These are phyloP conservation scores for Microtus agrestis DNA, from an alignment of 2,797 vertebrate species.

Conservation along the genomic window DNA sequence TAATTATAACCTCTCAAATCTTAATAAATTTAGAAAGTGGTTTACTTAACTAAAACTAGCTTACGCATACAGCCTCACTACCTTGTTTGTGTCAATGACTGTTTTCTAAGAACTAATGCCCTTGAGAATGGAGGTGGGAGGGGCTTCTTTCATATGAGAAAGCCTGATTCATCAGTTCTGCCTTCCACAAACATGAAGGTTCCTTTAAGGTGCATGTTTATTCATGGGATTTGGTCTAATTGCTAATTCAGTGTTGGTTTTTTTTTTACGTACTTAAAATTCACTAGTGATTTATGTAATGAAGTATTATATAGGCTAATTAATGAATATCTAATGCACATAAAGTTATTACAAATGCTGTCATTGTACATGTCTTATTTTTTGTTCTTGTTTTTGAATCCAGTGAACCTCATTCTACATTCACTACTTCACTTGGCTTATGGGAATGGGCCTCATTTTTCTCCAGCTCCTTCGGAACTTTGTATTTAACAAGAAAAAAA, in stretches of 20 bases:
- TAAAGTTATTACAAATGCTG: slow-evolving; percentile 74
- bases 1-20: not conserved
- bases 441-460: not conserved
- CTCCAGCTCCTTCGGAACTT: not conserved
- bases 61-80: slow-evolving; percentile 43
- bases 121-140: not conserved
- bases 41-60: slow-evolving; percentile 37
- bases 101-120: not conserved
- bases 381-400: slow-evolving; percentile 66
- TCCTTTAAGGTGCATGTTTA: slow-evolving; percentile 68
- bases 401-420: slow-evolving; percentile 29
- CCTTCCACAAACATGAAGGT: slow-evolving; percentile 35
- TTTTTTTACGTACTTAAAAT: slow-evolving; percentile 76
- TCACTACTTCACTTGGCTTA: not conserved
- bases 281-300: slow-evolving; percentile 73
- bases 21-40: slow-evolving; percentile 27
- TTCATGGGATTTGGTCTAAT: slow-evolving; percentile 70
- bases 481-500: slow-evolving; percentile 1
- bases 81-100: not conserved
- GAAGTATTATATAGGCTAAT: slow-evolving; percentile 78
- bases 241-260: slow-evolving; percentile 62
- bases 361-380: slow-evolving; percentile 66
- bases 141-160: not conserved
- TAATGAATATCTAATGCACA: slow-evolving; percentile 77
- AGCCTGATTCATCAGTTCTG: slow-evolving; percentile 2